Base-by-base conservation (phyloP, 2,797 vertebrate species). In the Coccyzus lansbergi region DNA sequence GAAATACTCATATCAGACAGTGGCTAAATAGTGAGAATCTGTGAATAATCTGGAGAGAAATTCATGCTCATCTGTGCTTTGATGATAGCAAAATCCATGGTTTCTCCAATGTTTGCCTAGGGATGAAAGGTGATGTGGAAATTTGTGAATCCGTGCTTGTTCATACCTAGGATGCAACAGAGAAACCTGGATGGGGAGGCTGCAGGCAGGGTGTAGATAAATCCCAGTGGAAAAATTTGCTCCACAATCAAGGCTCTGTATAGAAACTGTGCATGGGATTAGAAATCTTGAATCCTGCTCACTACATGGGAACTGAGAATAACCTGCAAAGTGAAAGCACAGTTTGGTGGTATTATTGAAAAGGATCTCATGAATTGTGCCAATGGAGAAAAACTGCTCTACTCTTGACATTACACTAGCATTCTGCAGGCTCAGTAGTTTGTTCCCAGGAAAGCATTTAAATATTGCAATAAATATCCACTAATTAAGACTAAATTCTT, bases 91-190 rank as follows among this genome's bases (percentile, higher is more conserved):
- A 51, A 82, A 93, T 15, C 9, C 78, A 51, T 0, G 0, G 12
- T 33, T 89, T 86, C 1, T 0, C 19, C 10, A 5, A 8, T 19
- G 46, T 78, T 87, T 78, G 25, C 62, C 65, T 59, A 38, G 34
- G 46, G n/a, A 38, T 26, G 44, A 62, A 80, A 80, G 15, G 40
- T 10, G 34, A n/a, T 0, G 1, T 1, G 1, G 14, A 53, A 72
- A 75, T 19, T 4, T 68, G 53, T 1, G 4, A 0, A 70, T 36
- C 6, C 0, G 0, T 24, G 6, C 46, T 78, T 83, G 40, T 55
- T 89, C 31, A 81, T 53, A 64, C 18, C 3, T 1, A 6, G 55
- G 34, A 89, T 34, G 34, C 8, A 7, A 33, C 49, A 40, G 14
- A 4, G 17, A 78, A 86, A 56, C 33, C 20, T 65, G 26, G 33